phyloP scores from a whole-genome alignment of 2,113 vertebrate genomes.

The Chitala chitala region DNA sequence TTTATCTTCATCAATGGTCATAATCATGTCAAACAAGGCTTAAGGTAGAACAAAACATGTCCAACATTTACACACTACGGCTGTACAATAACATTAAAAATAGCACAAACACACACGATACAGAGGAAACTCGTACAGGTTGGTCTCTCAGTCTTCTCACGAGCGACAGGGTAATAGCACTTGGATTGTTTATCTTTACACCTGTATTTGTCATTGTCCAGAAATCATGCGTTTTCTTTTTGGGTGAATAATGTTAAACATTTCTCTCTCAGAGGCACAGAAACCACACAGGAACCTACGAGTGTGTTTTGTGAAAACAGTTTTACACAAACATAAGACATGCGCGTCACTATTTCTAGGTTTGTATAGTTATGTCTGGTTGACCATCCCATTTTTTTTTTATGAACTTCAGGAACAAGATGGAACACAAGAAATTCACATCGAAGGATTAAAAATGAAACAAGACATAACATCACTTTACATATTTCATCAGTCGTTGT shows the following conservation, averaged over 20 bases:
- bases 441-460: constrained; percentile 17
- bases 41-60: neutral
- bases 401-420: constrained; percentile 19
- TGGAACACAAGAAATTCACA: constrained; percentile 26
- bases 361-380: constrained; percentile 20
- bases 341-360: constrained; percentile 27
- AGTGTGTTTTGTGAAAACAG: constrained; percentile 19
- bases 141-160: constrained; percentile 3
- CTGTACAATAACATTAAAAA: neutral
- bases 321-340: constrained; percentile 27
- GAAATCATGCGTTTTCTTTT: constrained; percentile 21
- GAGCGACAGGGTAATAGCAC: constrained; percentile 36
- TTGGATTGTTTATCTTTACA: constrained; percentile 25
- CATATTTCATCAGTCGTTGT: constrained; percentile 6
- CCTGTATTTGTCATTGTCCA: neutral
- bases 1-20: neutral
- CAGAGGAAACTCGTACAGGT: neutral
- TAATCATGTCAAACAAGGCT: neutral
- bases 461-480: constrained; percentile 22
- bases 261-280: constrained; percentile 22
- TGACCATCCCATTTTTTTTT: constrained; percentile 1
- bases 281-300: constrained; percentile 17
- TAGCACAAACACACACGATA: neutral
- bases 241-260: constrained; percentile 2
- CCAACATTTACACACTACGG: too few species aligned